phyloP scores from a whole-genome alignment of 2,113 vertebrate genomes.

The Ia io region DNA sequence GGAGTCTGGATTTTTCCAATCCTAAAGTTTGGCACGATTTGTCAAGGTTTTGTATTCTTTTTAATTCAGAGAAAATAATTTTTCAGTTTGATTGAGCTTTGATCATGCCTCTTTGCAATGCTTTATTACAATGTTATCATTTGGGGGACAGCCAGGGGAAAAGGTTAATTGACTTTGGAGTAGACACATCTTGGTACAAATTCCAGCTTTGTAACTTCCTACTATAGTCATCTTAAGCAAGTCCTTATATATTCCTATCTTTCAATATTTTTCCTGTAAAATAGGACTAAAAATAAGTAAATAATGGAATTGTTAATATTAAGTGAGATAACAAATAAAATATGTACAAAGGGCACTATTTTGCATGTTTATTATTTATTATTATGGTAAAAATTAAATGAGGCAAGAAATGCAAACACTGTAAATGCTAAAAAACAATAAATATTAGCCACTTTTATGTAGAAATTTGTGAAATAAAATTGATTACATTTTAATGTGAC shows the following conservation, averaged over 20 bases:
- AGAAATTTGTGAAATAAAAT: background rate
- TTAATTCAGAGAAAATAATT: background rate
- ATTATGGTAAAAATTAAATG: conserved; percentile 8
- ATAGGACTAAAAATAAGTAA: background rate
- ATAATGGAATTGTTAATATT: background rate
- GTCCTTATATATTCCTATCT: background rate
- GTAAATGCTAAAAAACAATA: background rate
- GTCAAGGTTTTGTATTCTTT: background rate
- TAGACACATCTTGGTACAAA: background rate
- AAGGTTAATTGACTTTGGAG: background rate
- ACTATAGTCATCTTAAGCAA: background rate
- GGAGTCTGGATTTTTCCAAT: background rate
- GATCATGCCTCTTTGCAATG: background rate
- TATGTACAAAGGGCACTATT: background rate
- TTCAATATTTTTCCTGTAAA: background rate
- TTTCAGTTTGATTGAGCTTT: background rate
- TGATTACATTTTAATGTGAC: background rate
- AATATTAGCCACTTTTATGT: background rate
- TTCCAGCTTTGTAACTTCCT: background rate
- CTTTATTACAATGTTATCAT: background rate
- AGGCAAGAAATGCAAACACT: background rate
- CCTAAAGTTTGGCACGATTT: background rate
- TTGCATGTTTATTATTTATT: background rate
- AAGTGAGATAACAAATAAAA: background rate
- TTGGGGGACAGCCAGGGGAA: background rate